Percentiles rank a stretch among this genome's conserved stretches.
These are phyloP conservation scores for Micronycteris hirsuta DNA, from an alignment of 2,113 vertebrate genomes.

Conservation along the genomic window DNA sequence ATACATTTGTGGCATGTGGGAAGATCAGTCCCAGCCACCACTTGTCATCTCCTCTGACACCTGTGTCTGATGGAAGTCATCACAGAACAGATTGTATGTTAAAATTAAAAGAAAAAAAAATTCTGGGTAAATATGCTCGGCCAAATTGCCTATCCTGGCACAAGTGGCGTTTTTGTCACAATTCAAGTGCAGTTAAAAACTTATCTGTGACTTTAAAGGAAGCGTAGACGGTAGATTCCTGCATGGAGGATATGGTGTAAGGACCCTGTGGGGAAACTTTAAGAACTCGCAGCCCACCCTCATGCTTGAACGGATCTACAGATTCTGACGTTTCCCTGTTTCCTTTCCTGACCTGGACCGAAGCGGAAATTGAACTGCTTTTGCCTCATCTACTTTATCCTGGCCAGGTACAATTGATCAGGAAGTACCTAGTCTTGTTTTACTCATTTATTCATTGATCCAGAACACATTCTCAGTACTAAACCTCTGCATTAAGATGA, in stretches of 20 bases:
- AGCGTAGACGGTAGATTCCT: background rate
- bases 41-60: conserved; percentile 52
- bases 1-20: background rate
- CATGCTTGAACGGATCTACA: background rate
- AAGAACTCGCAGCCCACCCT: background rate
- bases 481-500: background rate
- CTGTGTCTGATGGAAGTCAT: conserved; percentile 38
- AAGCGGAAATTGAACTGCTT: background rate
- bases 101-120: conserved; percentile 43
- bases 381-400: background rate
- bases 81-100: conserved; percentile 56
- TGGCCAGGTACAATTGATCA: background rate
- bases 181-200: background rate
- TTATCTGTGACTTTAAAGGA: background rate
- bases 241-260: background rate
- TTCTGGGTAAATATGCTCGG: background rate
- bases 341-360: background rate
- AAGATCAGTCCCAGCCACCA: background rate
- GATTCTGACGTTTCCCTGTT: background rate
- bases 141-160: conserved; percentile 21
- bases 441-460: background rate
- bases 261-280: background rate
- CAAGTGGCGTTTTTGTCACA: background rate
- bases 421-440: background rate
- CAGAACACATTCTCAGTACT: background rate